Conservation (phyloP, 2,113 vertebrate species). For the Tyrannus savana region DNA sequence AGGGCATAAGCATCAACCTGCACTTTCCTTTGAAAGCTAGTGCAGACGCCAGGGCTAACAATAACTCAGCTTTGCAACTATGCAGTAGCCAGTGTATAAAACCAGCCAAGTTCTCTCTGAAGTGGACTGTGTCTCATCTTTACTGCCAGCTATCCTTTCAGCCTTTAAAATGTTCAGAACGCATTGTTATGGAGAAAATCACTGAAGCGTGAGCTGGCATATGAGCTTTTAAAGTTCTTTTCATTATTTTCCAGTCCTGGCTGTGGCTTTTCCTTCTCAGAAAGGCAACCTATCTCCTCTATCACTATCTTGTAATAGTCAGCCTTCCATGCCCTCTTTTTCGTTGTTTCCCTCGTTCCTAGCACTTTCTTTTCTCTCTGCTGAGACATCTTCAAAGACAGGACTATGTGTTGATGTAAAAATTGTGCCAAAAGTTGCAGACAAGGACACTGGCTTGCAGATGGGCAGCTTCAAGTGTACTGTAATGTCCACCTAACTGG, state of each 20-base stretch:
- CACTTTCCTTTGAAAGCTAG: constrained; percentile 13
- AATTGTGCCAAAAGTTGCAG: not conserved
- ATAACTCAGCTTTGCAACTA: not conserved
- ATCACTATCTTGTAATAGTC: not conserved
- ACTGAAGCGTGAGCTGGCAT: not conserved
- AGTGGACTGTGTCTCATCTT: constrained; percentile 26
- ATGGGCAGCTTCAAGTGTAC: accelerated
- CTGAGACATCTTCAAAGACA: not conserved
- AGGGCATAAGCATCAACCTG: not conserved
- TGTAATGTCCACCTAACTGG: not conserved
- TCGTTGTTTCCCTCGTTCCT: not conserved
- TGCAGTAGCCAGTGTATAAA: not conserved
- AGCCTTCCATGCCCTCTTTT: not conserved
- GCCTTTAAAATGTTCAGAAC: constrained; percentile 4
- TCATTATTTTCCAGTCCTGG: not conserved
- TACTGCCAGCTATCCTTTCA: constrained; percentile 15
- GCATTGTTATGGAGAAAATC: constrained; percentile 1
- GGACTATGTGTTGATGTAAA: not conserved
- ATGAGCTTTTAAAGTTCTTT: not conserved
- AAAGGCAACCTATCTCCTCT: not conserved
- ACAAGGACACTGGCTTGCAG: not conserved
- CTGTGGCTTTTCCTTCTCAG: not conserved
- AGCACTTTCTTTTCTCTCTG: not conserved
- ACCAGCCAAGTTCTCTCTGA: not conserved
- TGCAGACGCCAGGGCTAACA: not conserved